These are phyloP conservation scores for Nyleta sp. DNA, from an alignment of 2,888 invertebrate species.

Conservation along the genomic window DNA sequence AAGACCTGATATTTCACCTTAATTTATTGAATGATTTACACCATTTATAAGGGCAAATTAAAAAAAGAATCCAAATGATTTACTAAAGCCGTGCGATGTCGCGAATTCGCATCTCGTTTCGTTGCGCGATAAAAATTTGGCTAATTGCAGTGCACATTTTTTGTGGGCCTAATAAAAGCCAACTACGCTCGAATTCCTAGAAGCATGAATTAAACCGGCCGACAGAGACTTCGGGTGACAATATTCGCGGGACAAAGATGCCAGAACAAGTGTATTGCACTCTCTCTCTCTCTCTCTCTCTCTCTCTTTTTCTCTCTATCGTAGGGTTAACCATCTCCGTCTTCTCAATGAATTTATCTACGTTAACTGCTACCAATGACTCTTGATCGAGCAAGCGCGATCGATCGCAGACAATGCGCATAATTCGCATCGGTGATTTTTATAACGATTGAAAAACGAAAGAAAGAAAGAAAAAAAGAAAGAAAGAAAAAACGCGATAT, in stretches of 20 bases:
- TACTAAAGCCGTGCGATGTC: no score
- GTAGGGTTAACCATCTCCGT: conserved; percentile 57
- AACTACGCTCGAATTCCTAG: conserved; percentile 20
- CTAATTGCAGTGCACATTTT: background rate
- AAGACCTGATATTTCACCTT: no score
- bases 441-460: no score
- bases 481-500: background rate
- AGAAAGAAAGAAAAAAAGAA: no score
- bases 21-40: no score
- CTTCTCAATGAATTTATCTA: conserved; percentile 56
- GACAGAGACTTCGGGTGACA: conserved; percentile 21
- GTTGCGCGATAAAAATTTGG: background rate
- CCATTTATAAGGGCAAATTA: no score
- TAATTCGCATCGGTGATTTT: background rate
- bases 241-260: conserved; percentile 38
- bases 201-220: conserved; percentile 40
- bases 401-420: conserved; percentile 11
- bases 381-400: conserved; percentile 34
- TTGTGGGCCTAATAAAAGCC: conserved; percentile 12
- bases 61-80: no score
- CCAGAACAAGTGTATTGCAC: conserved; percentile 30
- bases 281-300: no score
- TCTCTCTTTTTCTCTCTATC: no score
- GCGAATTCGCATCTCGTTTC: background rate
- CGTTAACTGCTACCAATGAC: conserved; percentile 49